Conservation (phyloP, 2,113 vertebrate species). For the Lasiurus cinereus region DNA sequence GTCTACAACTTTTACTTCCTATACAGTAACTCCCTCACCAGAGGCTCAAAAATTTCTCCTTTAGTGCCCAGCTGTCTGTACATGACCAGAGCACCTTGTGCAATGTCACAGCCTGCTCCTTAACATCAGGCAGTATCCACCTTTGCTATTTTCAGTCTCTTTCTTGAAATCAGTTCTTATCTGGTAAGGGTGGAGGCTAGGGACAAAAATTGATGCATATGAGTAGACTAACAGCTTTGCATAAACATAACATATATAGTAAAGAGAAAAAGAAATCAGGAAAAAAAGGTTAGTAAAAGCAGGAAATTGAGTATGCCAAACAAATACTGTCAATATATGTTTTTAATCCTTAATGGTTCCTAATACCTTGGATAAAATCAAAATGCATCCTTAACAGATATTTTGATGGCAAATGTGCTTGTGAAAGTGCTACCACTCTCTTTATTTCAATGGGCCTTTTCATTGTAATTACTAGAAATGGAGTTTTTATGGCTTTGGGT, state of each 20-base stretch:
- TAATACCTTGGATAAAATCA: neutral
- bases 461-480: neutral
- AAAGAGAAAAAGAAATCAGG: neutral
- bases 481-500: neutral
- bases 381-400: neutral
- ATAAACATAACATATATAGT: neutral
- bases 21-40: neutral
- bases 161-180: neutral
- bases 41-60: neutral
- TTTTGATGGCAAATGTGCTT: neutral
- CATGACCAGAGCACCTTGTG: neutral
- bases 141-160: neutral
- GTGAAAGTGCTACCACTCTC: neutral
- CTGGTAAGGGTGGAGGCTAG: neutral
- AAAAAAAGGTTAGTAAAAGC: neutral
- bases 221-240: neutral
- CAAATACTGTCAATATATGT: neutral
- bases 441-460: neutral
- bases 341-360: conserved; percentile 9
- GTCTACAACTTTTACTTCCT: neutral
- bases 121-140: neutral
- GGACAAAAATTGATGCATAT: neutral
- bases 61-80: neutral
- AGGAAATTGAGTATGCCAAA: neutral
- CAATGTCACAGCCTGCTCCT: neutral